A percentile compares a stretch with the other conserved stretches of the same genome.
Evolutionary conservation across 2,113 vertebrate genomes (phyloP).

Genomic region (Diadophis punctatus): DNA sequence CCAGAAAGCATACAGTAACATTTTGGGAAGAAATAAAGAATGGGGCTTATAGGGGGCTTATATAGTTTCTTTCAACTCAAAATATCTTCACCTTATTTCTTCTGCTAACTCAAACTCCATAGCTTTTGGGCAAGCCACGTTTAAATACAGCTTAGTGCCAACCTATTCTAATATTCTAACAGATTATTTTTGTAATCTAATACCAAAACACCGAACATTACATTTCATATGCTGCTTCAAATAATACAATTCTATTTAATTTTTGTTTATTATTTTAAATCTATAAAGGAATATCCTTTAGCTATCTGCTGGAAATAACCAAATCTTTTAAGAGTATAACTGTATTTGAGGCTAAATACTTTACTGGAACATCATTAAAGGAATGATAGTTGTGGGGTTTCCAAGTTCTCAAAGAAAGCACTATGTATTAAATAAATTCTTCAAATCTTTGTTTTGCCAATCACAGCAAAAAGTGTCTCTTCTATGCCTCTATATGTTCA

Average conservation of each 20-base stretch:
- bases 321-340: not conserved
- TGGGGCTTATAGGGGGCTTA: not conserved
- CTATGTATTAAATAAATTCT: not conserved
- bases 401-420: not conserved
- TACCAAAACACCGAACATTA: not conserved
- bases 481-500: not conserved
- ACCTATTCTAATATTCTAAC: not conserved
- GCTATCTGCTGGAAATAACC: rapidly evolving
- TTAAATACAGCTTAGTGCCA: not conserved
- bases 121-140: not conserved
- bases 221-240: not conserved
- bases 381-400: not conserved
- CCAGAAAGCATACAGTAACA: not conserved
- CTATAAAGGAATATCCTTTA: not conserved
- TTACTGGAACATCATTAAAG: not conserved
- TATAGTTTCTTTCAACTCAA: not conserved
- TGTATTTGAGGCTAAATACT: not conserved
- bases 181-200: not conserved
- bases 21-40: not conserved
- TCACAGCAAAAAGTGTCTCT: not conserved
- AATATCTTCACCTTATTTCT: not conserved
- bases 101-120: not conserved
- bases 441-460: not conserved
- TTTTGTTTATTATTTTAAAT: not conserved
- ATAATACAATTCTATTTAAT: rapidly evolving